phyloP scores from a whole-genome alignment of 2,888 invertebrate species.

The Phlogophora meticulosa region DNA sequence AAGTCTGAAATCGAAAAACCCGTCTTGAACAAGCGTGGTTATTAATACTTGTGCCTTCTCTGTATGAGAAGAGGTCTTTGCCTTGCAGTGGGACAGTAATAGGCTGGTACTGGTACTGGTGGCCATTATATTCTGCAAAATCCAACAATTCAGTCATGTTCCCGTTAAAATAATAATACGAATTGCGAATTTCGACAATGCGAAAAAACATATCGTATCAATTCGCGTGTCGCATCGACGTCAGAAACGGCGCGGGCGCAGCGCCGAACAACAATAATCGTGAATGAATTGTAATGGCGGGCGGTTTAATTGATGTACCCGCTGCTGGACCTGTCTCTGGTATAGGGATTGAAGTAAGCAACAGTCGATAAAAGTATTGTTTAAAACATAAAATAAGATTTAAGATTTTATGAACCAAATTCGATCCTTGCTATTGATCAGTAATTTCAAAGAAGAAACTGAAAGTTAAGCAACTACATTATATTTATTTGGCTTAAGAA shows the following conservation, averaged over 20 bases:
- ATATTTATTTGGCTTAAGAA: too few species aligned
- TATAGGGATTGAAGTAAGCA: conserved; percentile 61
- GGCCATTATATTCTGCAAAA: conserved; percentile 1
- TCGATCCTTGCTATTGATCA: too few species aligned
- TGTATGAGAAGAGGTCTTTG: too few species aligned
- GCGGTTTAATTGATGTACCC: conserved; percentile 83
- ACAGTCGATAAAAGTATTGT: conserved; percentile 46
- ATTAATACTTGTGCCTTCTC: too few species aligned
- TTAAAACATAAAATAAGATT: conserved; percentile 13
- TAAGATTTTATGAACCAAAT: too few species aligned
- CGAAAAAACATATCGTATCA: conserved; percentile 68
- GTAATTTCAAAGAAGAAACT: too few species aligned
- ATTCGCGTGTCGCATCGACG: conserved; percentile 79
- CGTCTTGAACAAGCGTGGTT: too few species aligned
- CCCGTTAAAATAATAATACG: conserved; percentile 56
- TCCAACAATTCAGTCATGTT: neutral
- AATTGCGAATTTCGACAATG: conserved; percentile 47
- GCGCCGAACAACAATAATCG: conserved; percentile 85
- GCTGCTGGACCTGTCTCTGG: conserved; percentile 76
- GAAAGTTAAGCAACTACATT: too few species aligned
- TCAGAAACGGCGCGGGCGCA: conserved; percentile 76
- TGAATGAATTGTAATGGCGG: conserved; percentile 88
- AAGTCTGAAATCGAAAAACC: too few species aligned
- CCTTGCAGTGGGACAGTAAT: too few species aligned
- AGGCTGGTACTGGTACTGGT: too few species aligned